Evolutionary conservation across 2,113 vertebrate species (phyloP).

Genomic region (Eulemur rufifrons): DNA sequence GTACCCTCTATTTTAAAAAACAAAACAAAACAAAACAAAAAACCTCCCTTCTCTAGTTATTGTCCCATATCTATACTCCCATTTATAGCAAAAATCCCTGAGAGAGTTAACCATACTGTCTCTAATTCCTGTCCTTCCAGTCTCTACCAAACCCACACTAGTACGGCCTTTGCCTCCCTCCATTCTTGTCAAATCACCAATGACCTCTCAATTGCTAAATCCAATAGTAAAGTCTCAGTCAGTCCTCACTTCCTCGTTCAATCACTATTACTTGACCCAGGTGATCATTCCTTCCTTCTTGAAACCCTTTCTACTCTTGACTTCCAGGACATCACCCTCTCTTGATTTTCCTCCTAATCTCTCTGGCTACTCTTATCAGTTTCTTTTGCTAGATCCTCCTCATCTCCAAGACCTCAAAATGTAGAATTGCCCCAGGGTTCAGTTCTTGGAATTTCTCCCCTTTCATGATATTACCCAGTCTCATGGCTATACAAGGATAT

Average conservation of each 20-base stretch:
- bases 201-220: background rate
- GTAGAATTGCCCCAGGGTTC: background rate
- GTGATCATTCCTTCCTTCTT: background rate
- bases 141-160: background rate
- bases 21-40: background rate
- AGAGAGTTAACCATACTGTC: background rate
- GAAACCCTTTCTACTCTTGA: conserved; percentile 7
- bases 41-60: background rate
- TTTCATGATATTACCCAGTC: background rate
- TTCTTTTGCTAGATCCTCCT: background rate
- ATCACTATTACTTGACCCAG: background rate
- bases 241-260: background rate
- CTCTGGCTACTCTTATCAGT: background rate
- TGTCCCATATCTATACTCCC: background rate
- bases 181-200: background rate
- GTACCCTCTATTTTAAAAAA: background rate
- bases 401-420: conserved; percentile 15
- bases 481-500: background rate
- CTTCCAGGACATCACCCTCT: background rate
- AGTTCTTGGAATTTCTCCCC: background rate
- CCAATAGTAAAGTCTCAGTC: background rate
- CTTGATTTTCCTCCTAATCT: background rate
- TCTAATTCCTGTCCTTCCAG: background rate
- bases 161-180: background rate
- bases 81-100: background rate